Percentiles rank a stretch among this genome's conserved stretches.
phyloP scores from a whole-genome alignment of 2,113 vertebrate species.

The Ammospiza nelsoni region DNA sequence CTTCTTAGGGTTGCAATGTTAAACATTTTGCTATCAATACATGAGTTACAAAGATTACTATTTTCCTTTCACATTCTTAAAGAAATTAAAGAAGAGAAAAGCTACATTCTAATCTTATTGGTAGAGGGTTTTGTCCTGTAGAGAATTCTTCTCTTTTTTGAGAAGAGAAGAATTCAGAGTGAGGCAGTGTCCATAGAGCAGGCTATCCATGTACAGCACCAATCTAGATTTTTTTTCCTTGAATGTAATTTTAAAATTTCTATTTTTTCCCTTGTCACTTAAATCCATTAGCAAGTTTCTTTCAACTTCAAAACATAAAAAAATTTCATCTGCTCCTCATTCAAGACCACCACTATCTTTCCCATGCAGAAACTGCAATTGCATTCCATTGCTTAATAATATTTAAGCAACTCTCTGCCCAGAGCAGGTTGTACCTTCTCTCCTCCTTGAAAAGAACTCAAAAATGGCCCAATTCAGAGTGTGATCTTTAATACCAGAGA shows the following conservation, averaged over 20 bases:
- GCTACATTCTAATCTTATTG: not conserved
- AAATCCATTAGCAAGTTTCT: not conserved
- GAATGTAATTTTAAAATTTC: not conserved
- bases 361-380: not conserved
- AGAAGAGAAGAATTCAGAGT: too few relatives aligned
- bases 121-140: not conserved
- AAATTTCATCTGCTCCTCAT: not conserved
- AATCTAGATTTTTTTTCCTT: not conserved
- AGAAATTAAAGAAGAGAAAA: not conserved
- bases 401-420: not conserved
- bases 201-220: not conserved
- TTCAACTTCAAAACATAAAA: not conserved
- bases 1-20: not conserved
- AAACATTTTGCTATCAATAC: not conserved
- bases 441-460: not conserved
- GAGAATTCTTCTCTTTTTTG: not conserved
- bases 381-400: not conserved
- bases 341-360: not conserved
- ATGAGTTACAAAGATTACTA: not conserved
- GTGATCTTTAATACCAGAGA: not conserved
- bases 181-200: not conserved
- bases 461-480: not conserved
- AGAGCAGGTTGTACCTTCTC: not conserved
- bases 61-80: not conserved
- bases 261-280: not conserved